Evolutionary conservation across 1,140 invertebrate genomes (phyloP).

Genomic region (Cydia amplana): DNA sequence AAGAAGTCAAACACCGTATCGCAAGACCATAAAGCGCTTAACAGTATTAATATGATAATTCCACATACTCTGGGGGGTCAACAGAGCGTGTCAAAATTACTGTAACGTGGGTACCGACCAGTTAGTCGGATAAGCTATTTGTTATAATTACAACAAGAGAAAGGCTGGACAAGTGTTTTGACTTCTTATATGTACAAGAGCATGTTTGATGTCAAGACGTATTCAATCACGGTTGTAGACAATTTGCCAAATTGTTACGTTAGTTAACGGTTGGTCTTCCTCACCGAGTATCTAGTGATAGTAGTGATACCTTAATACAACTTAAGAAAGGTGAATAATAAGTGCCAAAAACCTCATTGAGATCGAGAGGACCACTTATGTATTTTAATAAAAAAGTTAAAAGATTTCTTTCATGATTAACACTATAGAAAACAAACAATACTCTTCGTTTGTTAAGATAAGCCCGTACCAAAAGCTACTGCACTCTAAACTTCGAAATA

Average conservation of each 20-base stretch:
- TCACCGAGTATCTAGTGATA: too few relatives aligned
- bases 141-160: conserved; percentile 26
- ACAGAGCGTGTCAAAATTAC: conserved; percentile 31
- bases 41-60: conserved; percentile 34
- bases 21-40: conserved; percentile 25
- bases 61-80: conserved; percentile 22
- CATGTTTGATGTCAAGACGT: too few relatives aligned
- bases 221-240: too few relatives aligned
- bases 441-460: not conserved
- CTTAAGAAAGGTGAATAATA: too few relatives aligned
- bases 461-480: not conserved
- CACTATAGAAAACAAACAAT: not conserved
- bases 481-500: conserved; percentile 2
- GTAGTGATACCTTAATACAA: too few relatives aligned
- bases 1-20: conserved; percentile 12
- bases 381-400: too few relatives aligned
- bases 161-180: conserved; percentile 27
- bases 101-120: conserved; percentile 28
- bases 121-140: conserved; percentile 19
- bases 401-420: not conserved
- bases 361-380: too few relatives aligned
- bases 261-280: too few relatives aligned
- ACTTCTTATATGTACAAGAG: not conserved
- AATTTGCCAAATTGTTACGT: too few relatives aligned
- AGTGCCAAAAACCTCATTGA: too few relatives aligned